phyloP scores from a whole-genome alignment of 2,113 vertebrate species.

The Ictalurus punctatus region DNA sequence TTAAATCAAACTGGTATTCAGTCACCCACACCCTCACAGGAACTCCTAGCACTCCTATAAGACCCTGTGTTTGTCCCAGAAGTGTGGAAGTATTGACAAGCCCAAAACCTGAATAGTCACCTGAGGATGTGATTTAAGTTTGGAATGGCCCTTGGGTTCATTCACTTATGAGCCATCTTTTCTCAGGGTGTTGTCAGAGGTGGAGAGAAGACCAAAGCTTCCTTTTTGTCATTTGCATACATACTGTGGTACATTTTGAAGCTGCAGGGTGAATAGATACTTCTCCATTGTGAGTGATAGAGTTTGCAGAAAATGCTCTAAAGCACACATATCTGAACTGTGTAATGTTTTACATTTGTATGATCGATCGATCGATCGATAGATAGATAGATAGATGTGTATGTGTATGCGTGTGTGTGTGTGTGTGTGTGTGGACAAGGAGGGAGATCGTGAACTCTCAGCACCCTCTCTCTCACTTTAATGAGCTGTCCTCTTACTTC shows the following conservation, averaged over 20 bases:
- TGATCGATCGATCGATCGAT: neutral
- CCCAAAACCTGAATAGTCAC: neutral
- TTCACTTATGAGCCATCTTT: conserved; percentile 39
- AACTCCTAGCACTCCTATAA: conserved; percentile 10
- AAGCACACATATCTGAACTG: neutral
- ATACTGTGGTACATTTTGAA: conserved; percentile 49
- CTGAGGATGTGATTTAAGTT: neutral
- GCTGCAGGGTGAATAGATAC: neutral
- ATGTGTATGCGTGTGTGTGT: neutral
- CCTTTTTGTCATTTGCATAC: conserved; percentile 38
- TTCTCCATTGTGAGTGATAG: neutral
- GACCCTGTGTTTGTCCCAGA: conserved; percentile 6
- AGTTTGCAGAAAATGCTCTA: neutral
- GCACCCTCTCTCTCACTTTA: conserved; percentile 62
- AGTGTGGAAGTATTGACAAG: neutral
- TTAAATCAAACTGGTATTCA: conserved; percentile 53
- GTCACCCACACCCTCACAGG: conserved; percentile 35
- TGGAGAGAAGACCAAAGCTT: conserved; percentile 49
- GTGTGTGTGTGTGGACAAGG: conserved; percentile 45
- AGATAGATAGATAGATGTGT: neutral
- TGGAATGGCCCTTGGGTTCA: neutral
- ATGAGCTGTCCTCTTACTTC: conserved; percentile 32
- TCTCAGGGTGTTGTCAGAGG: conserved; percentile 33
- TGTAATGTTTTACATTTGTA: neutral
- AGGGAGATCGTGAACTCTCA: conserved; percentile 66